Conservation (phyloP, 2,113 vertebrate species). For the Chunga burmeisteri region DNA sequence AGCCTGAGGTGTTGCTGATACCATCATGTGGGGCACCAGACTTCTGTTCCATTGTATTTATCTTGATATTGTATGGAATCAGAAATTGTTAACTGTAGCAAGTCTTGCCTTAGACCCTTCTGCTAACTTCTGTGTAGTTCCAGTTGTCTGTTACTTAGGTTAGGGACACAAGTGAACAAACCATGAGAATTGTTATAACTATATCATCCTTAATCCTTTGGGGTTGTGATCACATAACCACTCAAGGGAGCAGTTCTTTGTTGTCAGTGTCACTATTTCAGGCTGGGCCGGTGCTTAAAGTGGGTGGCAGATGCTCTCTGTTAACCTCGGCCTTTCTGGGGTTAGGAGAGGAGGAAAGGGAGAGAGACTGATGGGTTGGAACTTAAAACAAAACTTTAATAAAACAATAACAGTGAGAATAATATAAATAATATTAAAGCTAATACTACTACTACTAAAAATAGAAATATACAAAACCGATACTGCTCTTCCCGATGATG, state of each 20-base stretch:
- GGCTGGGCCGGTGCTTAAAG: no score
- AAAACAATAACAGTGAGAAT: no score
- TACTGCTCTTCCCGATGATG: no score
- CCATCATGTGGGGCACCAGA: neutral
- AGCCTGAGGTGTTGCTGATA: neutral
- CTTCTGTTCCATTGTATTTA: neutral
- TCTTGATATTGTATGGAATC: neutral
- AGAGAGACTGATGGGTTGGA: no score
- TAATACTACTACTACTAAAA: no score
- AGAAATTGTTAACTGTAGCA: neutral
- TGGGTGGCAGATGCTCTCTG: no score
- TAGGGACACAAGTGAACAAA: neutral
- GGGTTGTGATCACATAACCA: neutral
- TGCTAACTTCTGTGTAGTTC: neutral
- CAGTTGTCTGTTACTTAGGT: neutral
- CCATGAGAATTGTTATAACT: neutral
- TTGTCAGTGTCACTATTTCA: neutral
- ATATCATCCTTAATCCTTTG: neutral
- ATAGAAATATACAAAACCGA: no score
- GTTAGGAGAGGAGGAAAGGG: no score
- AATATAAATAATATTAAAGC: no score
- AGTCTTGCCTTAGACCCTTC: neutral
- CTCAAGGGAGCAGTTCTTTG: neutral
- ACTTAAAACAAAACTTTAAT: no score
- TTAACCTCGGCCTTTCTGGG: no score